Evolutionary conservation across 92 coral and sea anemone genomes (phyloP), one percentile per base, ranked within the genome.

Genomic region (Muricea muricata): DNA sequence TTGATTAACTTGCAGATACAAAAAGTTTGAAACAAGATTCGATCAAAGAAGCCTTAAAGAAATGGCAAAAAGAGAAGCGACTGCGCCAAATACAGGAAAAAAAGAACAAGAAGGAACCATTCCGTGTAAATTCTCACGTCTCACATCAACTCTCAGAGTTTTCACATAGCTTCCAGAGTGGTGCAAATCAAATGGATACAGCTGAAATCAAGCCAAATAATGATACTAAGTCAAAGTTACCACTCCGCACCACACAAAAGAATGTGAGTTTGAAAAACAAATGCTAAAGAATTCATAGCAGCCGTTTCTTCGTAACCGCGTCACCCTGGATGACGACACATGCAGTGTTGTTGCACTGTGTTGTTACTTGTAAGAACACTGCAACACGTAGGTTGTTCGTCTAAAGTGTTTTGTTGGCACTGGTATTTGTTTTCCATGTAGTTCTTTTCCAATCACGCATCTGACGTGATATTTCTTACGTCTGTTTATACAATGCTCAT

Each of bases 41-140:
- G 13, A 60, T 60, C 34, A 60, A 60, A 60, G 68, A 14, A 60
- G 68, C 68, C 33, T 21, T 60, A 29, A 60, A 60, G 32, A 60
- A 60, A 28, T 60, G 68, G 68, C 28, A 60, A 60, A 60, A 60
- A 60, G 68, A 60, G 6, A 60, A 60, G 28, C 68, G 68, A 0
- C 68, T 14, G 23, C 68, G 68, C 30, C 68, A 60, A 21, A 18
- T 60, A 7, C 32, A 60, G 68, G 68, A 60, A 18, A 60, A 60
- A 60, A 60, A 60, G 32, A 60, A 31, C 2, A 60, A 48, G 56
- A 48, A 48, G 18, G 33, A 60, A 23, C 68, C 68, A 14, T 60
- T 60, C 33, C 68, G 68, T 60, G 9, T 60, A n/a, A n/a, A n/a
- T 60, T 23, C 68, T 24, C 12, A 57, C 30, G 68, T 60, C 68